These are phyloP conservation scores for Caretta caretta DNA, from an alignment of 2,113 vertebrate species.

Conservation along the genomic window DNA sequence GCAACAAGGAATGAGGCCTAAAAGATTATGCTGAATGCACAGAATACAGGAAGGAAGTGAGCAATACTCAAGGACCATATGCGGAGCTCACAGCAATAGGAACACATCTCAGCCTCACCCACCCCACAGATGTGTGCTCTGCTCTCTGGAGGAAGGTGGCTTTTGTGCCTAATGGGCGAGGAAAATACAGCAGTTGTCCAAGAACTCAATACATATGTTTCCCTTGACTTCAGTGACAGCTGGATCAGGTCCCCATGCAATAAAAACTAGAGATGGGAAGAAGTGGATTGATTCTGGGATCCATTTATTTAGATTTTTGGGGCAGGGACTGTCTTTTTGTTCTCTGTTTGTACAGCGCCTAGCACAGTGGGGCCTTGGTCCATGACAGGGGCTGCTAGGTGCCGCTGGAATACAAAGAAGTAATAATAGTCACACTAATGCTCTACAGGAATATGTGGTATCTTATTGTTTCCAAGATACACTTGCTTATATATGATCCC, in stretches of 20 bases:
- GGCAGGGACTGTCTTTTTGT: background rate
- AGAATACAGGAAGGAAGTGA: too few species aligned
- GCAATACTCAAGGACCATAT: too few species aligned
- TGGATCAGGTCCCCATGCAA: too few species aligned
- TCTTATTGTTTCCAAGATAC: background rate
- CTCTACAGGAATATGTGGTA: background rate
- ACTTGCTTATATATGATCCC: background rate
- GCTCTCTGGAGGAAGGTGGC: too few species aligned
- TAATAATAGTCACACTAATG: background rate
- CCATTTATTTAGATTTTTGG: background rate
- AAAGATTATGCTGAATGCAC: too few species aligned
- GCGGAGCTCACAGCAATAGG: too few species aligned
- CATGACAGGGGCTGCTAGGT: background rate
- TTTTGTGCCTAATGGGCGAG: too few species aligned
- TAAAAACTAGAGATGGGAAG: background rate
- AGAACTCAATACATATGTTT: background rate
- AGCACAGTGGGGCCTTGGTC: background rate
- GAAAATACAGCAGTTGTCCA: too few species aligned
- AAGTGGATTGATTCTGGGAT: background rate
- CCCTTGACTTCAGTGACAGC: background rate
- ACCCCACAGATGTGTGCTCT: too few species aligned
- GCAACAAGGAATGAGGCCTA: too few species aligned
- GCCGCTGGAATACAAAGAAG: too few species aligned
- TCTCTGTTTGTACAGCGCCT: background rate
- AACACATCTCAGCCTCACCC: too few species aligned